Base-by-base conservation (phyloP, 2,888 invertebrate species). In the Deroplatys truncata region DNA sequence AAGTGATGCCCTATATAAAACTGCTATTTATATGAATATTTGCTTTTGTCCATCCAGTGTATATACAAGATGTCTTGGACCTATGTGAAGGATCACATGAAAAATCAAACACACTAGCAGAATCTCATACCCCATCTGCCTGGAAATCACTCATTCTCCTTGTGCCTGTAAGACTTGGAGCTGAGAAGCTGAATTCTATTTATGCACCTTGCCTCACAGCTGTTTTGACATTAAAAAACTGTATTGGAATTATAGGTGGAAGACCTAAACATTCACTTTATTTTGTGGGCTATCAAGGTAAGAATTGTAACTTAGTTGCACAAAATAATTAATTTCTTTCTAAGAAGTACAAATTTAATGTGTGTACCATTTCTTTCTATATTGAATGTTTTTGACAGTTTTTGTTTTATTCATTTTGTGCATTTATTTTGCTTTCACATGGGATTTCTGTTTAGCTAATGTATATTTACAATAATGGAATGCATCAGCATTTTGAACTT, bases 241-340 rank as follows among this genome's bases (percentile, higher is more conserved):
- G 98, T 92, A 96, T 98, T 92, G 98, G 99, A 31, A 96, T 98
- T 88, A 98, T 98, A 92, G 99, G 98, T 13, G 99, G 99, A 25
- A 95, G 97, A 92, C 98, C 98, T 0, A 97, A 97, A 92, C 98
- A 98, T 94, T 98, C 98, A 28, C 94, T 98, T 82, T 99, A 98
- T 93, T 98, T 99, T 94, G 96, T 98, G 91, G 99, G 98, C 86
- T 98, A 97, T 93, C 98, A 98, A 95, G 96, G 95, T 95, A 92
- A 88, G 87, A 84, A 0, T 83, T 83, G 25, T 25, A 25, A 89
- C 82, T 83, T 84, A 43, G 56, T 84, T 15, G 82, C n/a, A 84
- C 49, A 84, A 85, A 90, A 88, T 9, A 49, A n/a, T 49, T 86
- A 28, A 20, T 88, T 31, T 43, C 13, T 35, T 49, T 86, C 13